Evolutionary conservation across 2,113 vertebrate genomes (phyloP).

Genomic region (Catharus minimus): DNA sequence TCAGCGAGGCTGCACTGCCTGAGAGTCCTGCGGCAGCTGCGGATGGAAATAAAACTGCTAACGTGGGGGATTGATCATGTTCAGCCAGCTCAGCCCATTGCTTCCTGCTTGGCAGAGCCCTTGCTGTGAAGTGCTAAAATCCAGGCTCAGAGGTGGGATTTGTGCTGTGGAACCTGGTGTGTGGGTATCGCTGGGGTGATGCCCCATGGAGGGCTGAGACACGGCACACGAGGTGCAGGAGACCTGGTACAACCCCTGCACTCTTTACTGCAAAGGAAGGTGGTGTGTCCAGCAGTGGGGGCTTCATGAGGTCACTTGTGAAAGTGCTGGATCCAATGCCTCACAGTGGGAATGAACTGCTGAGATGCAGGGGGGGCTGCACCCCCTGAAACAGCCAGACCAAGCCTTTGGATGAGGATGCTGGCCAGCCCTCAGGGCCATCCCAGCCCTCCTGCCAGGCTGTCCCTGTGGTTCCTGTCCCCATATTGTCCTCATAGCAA

Average conservation of each 20-base stretch:
- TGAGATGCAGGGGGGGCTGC: background rate
- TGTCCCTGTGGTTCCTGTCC: background rate
- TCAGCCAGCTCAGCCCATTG: slow-evolving; percentile 12
- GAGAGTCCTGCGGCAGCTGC: slow-evolving; percentile 10
- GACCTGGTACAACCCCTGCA: fast-evolving
- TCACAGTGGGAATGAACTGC: fast-evolving
- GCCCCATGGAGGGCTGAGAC: background rate
- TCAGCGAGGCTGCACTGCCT: background rate
- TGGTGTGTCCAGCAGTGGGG: background rate
- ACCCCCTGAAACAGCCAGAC: fast-evolving
- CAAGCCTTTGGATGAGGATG: background rate
- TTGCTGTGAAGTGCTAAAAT: background rate
- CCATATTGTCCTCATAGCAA: background rate
- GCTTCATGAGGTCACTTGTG: background rate
- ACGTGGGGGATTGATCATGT: background rate
- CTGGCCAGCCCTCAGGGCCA: background rate
- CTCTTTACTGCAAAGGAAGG: background rate
- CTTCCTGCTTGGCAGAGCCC: slow-evolving; percentile 17
- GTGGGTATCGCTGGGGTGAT: background rate
- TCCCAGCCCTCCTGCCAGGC: background rate
- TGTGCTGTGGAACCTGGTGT: background rate
- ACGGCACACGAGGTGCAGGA: fast-evolving
- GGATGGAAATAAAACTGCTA: slow-evolving; percentile 22
- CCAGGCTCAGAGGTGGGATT: background rate
- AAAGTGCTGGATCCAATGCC: fast-evolving